Percentiles rank a stretch among this genome's conserved stretches.
Evolutionary conservation across 2,113 vertebrate genomes (phyloP).

Genomic region (Vireo altiloquus): DNA sequence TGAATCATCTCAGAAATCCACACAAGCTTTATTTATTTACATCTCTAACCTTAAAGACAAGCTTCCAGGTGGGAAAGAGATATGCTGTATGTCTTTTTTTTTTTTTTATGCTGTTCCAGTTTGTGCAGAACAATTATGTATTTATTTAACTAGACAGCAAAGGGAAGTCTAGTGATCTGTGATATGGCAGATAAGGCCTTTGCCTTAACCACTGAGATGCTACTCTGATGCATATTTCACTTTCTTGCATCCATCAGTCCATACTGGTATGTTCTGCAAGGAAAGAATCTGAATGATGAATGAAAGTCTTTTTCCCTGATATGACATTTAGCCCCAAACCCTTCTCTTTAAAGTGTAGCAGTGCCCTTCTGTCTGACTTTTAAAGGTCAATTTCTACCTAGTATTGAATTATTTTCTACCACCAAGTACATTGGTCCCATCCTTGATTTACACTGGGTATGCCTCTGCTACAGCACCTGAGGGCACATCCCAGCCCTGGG

Average conservation of each 20-base stretch:
- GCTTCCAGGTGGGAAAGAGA: neutral
- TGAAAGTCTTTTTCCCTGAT: neutral
- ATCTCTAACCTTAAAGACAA: neutral
- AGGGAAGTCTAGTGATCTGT: neutral
- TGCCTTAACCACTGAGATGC: neutral
- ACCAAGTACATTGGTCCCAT: neutral
- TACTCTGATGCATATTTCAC: neutral
- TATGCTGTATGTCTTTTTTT: neutral
- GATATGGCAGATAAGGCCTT: neutral
- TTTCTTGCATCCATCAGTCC: neutral
- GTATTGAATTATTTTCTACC: neutral
- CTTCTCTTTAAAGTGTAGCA: neutral
- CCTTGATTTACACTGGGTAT: neutral
- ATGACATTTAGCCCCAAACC: neutral
- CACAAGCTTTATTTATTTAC: neutral
- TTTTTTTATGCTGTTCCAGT: neutral
- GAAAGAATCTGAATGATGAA: neutral
- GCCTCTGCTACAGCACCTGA: neutral
- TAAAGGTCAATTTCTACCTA: neutral
- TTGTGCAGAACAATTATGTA: neutral
- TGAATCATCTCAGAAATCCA: neutral
- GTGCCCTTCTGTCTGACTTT: slow-evolving; percentile 14
- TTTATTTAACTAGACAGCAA: neutral
- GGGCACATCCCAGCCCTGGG: neutral
- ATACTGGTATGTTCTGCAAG: neutral